phyloP scores from a whole-genome alignment of 2,113 vertebrate genomes.

The Perognathus longimembris region DNA sequence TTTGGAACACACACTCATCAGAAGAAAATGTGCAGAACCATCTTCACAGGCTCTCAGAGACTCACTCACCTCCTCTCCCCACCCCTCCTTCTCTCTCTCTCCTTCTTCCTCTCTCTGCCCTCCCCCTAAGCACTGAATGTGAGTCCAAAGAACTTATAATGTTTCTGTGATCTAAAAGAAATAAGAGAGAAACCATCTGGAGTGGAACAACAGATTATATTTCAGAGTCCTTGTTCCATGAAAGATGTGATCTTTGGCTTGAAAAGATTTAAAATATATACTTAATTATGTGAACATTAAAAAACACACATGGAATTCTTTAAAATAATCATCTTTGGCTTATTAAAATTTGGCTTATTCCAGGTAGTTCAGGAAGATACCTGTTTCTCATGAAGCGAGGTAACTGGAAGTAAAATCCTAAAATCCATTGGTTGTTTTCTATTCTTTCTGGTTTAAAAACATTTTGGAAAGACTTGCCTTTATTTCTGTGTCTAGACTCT shows the following conservation, averaged over 20 bases:
- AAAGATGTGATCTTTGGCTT: slow-evolving; percentile 37
- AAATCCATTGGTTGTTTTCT: slow-evolving; percentile 4
- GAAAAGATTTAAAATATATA: slow-evolving; percentile 26
- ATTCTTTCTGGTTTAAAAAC: slow-evolving; percentile 51
- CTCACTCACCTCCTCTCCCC: not conserved
- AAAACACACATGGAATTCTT: not conserved
- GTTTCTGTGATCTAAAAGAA: not conserved
- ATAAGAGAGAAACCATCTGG: slow-evolving; percentile 6
- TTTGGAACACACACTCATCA: not conserved
- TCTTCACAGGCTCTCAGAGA: not conserved
- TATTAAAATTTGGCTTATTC: not conserved
- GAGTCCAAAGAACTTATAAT: slow-evolving; percentile 29
- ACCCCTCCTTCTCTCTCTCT: not conserved
- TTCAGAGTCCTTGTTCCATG: slow-evolving; percentile 15
- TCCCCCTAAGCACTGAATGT: not conserved
- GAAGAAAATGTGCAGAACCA: not conserved
- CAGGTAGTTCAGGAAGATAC: not conserved
- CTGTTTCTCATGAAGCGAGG: slow-evolving; percentile 14
- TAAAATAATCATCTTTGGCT: slow-evolving; percentile 48
- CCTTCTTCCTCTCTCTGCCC: not conserved
- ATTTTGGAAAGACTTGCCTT: not conserved
- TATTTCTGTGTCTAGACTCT: slow-evolving; percentile 12
- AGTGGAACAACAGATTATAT: slow-evolving; percentile 7
- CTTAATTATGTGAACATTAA: slow-evolving; percentile 33
- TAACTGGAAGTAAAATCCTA: not conserved